Conservation (phyloP, 53 echinoderm and acorn worm genomes). For the Patiria pectinifera region DNA sequence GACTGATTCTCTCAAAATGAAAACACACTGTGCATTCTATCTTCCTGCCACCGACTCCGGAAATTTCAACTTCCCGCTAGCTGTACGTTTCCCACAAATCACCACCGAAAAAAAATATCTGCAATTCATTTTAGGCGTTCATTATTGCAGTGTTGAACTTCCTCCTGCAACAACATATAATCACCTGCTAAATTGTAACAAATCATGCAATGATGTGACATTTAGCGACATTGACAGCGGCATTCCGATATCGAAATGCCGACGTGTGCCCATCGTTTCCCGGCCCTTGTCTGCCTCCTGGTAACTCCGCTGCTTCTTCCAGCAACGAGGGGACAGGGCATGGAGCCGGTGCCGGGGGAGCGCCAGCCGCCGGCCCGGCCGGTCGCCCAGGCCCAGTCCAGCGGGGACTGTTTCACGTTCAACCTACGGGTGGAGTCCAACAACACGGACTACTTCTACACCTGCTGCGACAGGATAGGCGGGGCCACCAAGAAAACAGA, state of each 20-base stretch:
- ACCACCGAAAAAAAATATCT: neutral
- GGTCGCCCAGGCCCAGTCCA: constrained; percentile 18
- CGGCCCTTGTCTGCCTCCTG: neutral
- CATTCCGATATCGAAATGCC: neutral
- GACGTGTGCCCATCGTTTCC: neutral
- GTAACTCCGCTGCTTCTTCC: neutral
- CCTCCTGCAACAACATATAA: too few relatives aligned
- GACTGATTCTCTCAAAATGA: neutral
- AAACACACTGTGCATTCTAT: neutral
- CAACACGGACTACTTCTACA: constrained; percentile 51
- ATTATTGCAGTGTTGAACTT: too few relatives aligned
- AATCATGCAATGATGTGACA: neutral
- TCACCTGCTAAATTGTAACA: too few relatives aligned
- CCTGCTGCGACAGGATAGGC: constrained; percentile 35
- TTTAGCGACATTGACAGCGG: neutral
- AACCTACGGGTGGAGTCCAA: constrained; percentile 7
- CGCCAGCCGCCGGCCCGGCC: neutral
- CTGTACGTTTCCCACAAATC: neutral
- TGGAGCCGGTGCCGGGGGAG: neutral
- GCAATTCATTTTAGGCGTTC: too few relatives aligned
- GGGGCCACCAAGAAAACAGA: constrained; percentile 21
- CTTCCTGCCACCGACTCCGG: neutral
- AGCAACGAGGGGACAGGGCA: neutral
- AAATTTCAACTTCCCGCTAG: neutral
- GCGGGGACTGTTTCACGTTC: constrained; percentile 18